Evolutionary conservation across 2,797 vertebrate species (phyloP), one percentile per base, ranked within the genome.

Genomic region (Rhinogobio ventralis): DNA sequence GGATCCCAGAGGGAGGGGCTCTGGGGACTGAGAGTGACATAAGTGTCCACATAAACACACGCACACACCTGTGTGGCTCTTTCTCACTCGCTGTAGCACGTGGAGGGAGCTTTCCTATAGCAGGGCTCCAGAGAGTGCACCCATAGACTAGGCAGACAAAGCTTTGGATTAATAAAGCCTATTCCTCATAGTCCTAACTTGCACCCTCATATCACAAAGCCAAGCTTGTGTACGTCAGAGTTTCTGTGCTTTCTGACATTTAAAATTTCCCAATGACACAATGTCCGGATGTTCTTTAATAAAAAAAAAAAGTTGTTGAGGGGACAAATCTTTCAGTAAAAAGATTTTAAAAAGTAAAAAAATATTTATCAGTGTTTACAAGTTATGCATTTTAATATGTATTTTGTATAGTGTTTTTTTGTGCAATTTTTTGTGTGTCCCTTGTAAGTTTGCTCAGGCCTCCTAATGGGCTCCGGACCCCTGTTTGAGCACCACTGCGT

Each of bases 1-100:
- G 78, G 39, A 28, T 84, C 46, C 30, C 66, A 68, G 78, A 74
- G 57, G 83, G 75, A 51, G 81, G 66, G 49, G 11, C 79, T 84
- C 74, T 53, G 20, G 85, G 85, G 87, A 84, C 25, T 2, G 5
- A 64, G 7, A 15, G 46, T 74, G n/a, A 76, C 39, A 68, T 39
- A 64, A 39, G 30, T 53, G 51, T 55, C 30, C 39, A 77, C 42
- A 55, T 68, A 64, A 62, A 82, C 79, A 72, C 66, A 64, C 77
- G 30, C 85, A 73, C 77, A 69, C 53, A 81, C 82, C 49, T 19
- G n/a, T 46, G 67, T 39, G 30, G 39, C 66, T 39, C 68, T 53
- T 45, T 13, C 9, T 85, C 49, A 49, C 57, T 66, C 42, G 14
- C 46, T 69, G 76, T 80, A 51, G 55, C 39, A 64, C 64, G 55